Percentiles rank a stretch among this genome's conserved stretches.
phyloP scores from a whole-genome alignment of 30 jellyfish, hydroid and myxozoan species.

The Turritopsis dohrnii region DNA sequence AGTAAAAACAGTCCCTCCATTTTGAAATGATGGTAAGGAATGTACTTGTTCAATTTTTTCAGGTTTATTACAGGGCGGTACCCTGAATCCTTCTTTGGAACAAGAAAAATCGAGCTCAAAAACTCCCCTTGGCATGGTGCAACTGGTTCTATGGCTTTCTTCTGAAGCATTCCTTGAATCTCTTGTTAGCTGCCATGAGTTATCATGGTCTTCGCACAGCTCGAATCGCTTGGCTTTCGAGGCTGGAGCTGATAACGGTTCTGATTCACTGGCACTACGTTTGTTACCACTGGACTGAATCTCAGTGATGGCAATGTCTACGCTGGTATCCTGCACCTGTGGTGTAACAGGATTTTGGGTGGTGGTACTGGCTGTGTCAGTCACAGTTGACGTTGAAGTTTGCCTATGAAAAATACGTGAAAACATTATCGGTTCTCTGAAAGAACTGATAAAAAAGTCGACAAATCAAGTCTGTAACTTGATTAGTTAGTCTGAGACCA shows the following conservation, averaged over 20 bases:
- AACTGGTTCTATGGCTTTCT: no score
- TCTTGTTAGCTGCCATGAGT: no score
- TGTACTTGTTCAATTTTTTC: no score
- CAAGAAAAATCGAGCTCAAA: no score
- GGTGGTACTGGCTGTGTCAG: neutral
- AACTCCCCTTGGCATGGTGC: no score
- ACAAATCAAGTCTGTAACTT: neutral
- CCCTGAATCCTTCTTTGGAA: no score
- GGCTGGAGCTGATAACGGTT: neutral
- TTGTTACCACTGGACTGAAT: neutral
- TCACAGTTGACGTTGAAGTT: neutral
- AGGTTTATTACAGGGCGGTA: no score
- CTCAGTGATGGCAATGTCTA: neutral
- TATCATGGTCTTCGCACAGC: no score
- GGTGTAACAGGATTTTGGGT: neutral
- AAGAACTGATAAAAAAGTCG: neutral
- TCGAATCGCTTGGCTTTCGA: neutral
- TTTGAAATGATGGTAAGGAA: no score
- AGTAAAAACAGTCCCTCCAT: no score
- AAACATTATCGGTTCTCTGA: neutral
- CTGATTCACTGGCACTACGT: neutral
- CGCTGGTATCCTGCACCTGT: neutral
- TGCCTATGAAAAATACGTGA: constrained; percentile 4
- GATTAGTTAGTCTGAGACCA: neutral
- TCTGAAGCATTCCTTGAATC: no score